These are phyloP conservation scores for Cephalotes varians DNA, from an alignment of 2,888 invertebrate species.

Conservation along the genomic window DNA sequence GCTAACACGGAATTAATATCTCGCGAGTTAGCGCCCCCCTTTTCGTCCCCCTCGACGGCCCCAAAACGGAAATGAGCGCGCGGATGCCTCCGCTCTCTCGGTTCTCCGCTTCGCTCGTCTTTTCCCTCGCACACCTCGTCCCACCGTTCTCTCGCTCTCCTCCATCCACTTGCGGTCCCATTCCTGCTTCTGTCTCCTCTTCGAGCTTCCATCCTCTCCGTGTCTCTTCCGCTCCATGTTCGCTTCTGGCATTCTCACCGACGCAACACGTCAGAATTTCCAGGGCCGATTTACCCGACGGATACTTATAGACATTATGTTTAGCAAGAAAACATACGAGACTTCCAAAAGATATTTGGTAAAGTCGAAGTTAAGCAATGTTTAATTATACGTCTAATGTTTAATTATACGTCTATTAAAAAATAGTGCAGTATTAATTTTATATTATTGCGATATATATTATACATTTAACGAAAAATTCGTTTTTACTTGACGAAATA, in stretches of 20 bases:
- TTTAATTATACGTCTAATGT: constrained; percentile 40
- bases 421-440: background rate
- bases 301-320: constrained; percentile 52
- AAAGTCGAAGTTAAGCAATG: constrained; percentile 33
- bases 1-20: constrained; percentile 86
- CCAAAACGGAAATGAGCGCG: constrained; percentile 85
- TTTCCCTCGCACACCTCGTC: constrained; percentile 59
- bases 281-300: constrained; percentile 57
- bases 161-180: constrained; percentile 47
- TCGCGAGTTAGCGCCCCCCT: constrained; percentile 84
- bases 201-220: constrained; percentile 39
- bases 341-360: constrained; percentile 34
- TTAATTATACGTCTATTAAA: constrained; percentile 36
- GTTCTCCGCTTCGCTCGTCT: constrained; percentile 69
- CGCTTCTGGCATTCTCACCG: constrained; percentile 54
- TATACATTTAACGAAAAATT: background rate
- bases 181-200: constrained; percentile 55
- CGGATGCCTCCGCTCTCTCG: constrained; percentile 83
- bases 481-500: background rate
- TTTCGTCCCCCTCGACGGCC: constrained; percentile 77
- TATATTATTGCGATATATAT: background rate
- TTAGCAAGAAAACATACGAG: constrained; percentile 46
- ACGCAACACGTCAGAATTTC: constrained; percentile 63
- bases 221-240: constrained; percentile 34
- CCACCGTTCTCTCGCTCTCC: constrained; percentile 48